Evolutionary conservation across 2,888 invertebrate genomes (phyloP), one percentile per base, ranked within the genome.

Genomic region (Erannis defoliaria): DNA sequence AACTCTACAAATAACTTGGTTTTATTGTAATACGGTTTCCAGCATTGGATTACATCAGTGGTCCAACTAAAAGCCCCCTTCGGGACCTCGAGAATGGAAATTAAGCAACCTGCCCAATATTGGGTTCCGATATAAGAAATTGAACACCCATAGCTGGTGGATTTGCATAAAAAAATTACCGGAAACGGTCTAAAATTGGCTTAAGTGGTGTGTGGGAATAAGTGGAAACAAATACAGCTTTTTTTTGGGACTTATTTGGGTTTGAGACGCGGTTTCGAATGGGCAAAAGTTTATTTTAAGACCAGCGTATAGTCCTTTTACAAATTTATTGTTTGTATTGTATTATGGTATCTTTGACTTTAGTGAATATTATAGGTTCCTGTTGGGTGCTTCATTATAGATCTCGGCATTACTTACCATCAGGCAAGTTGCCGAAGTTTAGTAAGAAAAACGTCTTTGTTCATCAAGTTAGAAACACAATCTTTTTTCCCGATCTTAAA

Each of bases 81-180:
- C 38, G 67, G 70, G 75, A 74, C 76, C 73, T 72, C 64, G 66
- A 71, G 71, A 77, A 85, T 84, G 81, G 76, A 86, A 84, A 86
- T 85, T 85, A 82, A 76, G 74, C 72, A 73, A 78, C 76, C 80
- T 73, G 72, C 67, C 59, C 68, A 66, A 73, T 75, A 77, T 72
- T 65, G 70, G 72, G 71, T 64, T 64, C 70, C 67, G 73, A 84
- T 82, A 82, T 84, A 83, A 83, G 77, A 80, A 80, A 85, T 79
- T 79, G 80, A 81, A 81, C 76, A 72, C 73, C 74, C 78, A 77
- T 78, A 78, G 77, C 77, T 75, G 76, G 72, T 55, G 67, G 71
- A 84, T 87, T 85, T 82, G 77, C 84, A 85, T 88, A 80, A 83
- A 85, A 83, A 82, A 84, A 81, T 84, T 78, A 82, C 81, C 56